Evolutionary conservation across 2,113 vertebrate species (phyloP), one percentile per base, ranked within the genome.

Genomic region (Azemiops feae): DNA sequence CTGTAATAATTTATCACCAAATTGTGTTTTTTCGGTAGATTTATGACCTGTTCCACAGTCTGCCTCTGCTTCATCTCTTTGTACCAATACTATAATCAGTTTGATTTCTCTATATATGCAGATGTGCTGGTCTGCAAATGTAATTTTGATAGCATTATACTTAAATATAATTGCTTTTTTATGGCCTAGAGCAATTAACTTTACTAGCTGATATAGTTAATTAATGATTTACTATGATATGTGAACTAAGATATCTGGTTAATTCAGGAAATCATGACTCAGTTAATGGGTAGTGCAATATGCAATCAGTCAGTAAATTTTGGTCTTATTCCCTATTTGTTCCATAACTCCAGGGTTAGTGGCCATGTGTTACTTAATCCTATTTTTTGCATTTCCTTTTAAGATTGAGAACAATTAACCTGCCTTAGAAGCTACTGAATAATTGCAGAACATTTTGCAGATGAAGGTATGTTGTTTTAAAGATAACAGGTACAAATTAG

Each of bases 381-480:
- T 87, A 47, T 85, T 53, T 34, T 57, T 88, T 92, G 20, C 43
- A n/a, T 47, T 93, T 34, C 2, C 85, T 18, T 90, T 64, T 47
- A 86, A 91, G 92, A 87, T 88, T 69, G 39, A 34, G 34, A 91
- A 69, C 92, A 57, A 16, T 87, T 87, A 69, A 55, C 85, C 18
- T 45, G 89, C 50, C 69, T 30, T 45, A 86, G n/a, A 86, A 90
- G 30, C n/a, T 7, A 54, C 27, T 91, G 85, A 91, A 93, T 74
- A 20, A 74, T 43, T 69, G 23, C 45, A 93, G 8, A 93, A 43
- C 47, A 53, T 52, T 50, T 34, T 87, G 57, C 85, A 91, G 50
- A 93, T 93, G 50, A 50, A 93, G 89, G 92, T 93, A 89, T 88
- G 57, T 85, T 89, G 25, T 57, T 47, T 89, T 34, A 69, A 85